Evolutionary conservation across 2,797 vertebrate species (phyloP).

Genomic region (Macrochelys suwanniensis): DNA sequence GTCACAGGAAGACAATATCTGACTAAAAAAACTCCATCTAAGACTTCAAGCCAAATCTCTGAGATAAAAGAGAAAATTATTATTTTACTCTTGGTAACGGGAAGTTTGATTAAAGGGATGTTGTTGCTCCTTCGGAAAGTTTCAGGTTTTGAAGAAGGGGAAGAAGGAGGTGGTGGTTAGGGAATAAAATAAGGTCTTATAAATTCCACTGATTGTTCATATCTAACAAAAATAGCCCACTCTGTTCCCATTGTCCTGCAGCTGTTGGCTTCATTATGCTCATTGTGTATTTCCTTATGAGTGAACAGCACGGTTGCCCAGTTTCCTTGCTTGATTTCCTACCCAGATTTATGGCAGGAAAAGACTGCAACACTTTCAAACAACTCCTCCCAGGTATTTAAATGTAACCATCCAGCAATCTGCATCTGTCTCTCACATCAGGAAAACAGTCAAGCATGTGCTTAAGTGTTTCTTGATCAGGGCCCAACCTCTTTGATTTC

Average conservation of each 20-base stretch:
- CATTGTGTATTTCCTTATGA: constrained; percentile 73
- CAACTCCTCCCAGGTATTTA: constrained; percentile 38
- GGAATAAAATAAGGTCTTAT: constrained; percentile 67
- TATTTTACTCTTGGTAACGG: constrained; percentile 66
- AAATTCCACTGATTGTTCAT: constrained; percentile 73
- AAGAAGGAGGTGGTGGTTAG: constrained; percentile 61
- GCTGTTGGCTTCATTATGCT: constrained; percentile 70
- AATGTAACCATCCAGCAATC: not conserved
- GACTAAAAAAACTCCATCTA: constrained; percentile 60
- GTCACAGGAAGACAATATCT: constrained; percentile 55
- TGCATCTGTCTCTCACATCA: not conserved
- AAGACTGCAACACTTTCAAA: constrained; percentile 48
- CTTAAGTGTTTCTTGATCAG: not conserved
- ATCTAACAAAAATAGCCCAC: constrained; percentile 81
- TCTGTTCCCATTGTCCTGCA: constrained; percentile 78
- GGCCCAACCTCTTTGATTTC: not conserved
- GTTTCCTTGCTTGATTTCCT: constrained; percentile 81
- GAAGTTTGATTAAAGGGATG: constrained; percentile 73
- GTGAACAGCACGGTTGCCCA: constrained; percentile 54
- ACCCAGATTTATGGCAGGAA: constrained; percentile 60
- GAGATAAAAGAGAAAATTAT: constrained; percentile 74
- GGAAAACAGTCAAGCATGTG: not conserved
- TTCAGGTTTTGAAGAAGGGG: constrained; percentile 65
- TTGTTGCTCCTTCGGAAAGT: constrained; percentile 66
- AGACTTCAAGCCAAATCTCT: constrained; percentile 63